Evolutionary conservation across 2,113 vertebrate species (phyloP).

Genomic region (Sebastes fasciatus): DNA sequence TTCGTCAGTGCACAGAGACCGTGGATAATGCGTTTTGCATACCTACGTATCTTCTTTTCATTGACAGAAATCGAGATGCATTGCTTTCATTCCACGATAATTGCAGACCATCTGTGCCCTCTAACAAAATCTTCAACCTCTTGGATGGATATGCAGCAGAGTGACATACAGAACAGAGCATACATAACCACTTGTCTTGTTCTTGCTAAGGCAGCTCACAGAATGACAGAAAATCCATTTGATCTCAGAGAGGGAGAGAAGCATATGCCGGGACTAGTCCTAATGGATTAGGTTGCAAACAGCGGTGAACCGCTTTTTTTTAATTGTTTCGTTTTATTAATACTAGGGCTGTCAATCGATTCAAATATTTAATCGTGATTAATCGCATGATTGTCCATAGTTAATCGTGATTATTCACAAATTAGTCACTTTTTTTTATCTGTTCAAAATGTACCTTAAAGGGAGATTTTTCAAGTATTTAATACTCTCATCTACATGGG

Average conservation of each 20-base stretch:
- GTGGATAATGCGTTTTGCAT: slow-evolving; percentile 71
- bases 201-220: slow-evolving; percentile 59
- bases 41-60: slow-evolving; percentile 71
- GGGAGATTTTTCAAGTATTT: too few relatives aligned
- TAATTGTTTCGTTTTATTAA: background rate
- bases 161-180: slow-evolving; percentile 63
- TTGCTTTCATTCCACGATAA: slow-evolving; percentile 77
- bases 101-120: slow-evolving; percentile 80
- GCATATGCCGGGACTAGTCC: slow-evolving; percentile 52
- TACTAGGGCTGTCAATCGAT: too few relatives aligned
- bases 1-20: slow-evolving; percentile 53
- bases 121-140: slow-evolving; percentile 68
- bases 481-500: background rate
- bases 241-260: slow-evolving; percentile 55
- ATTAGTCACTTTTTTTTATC: too few relatives aligned
- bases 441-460: too few relatives aligned
- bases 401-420: too few relatives aligned
- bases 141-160: slow-evolving; percentile 75
- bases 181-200: slow-evolving; percentile 71
- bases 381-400: too few relatives aligned
- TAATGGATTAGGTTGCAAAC: slow-evolving; percentile 56
- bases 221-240: slow-evolving; percentile 78
- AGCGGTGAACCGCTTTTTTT: slow-evolving; percentile 29
- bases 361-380: too few relatives aligned
- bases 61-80: slow-evolving; percentile 79